A percentile compares a stretch with the other conserved stretches of the same genome.
Evolutionary conservation across 2,113 vertebrate genomes (phyloP).

Genomic region (Ranitomeya variabilis): DNA sequence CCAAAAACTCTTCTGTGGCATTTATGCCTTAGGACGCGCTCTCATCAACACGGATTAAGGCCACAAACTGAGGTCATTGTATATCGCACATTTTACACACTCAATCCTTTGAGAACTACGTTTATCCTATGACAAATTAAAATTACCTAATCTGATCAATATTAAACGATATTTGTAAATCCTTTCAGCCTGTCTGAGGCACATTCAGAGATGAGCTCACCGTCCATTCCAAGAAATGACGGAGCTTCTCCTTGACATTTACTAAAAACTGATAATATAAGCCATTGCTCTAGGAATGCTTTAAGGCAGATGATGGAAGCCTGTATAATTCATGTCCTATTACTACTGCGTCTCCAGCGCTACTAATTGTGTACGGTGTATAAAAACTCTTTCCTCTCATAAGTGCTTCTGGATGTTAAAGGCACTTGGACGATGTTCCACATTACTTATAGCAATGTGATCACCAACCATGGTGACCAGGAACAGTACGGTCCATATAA

Average conservation of each 20-base stretch:
- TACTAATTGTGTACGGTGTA: background rate
- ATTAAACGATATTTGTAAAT: background rate
- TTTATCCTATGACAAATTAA: background rate
- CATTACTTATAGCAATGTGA: constrained; percentile 1
- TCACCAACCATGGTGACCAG: background rate
- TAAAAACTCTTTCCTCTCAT: background rate
- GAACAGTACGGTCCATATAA: constrained; percentile 58
- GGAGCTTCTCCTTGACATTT: background rate
- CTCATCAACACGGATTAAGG: background rate
- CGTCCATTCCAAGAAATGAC: background rate
- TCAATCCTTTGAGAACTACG: background rate
- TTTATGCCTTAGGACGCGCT: background rate
- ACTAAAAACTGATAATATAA: background rate
- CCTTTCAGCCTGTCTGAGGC: background rate
- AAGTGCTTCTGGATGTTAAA: constrained; percentile 56
- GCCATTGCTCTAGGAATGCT: background rate
- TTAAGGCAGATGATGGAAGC: constrained; percentile 46
- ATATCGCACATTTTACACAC: background rate
- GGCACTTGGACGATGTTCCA: constrained; percentile 47
- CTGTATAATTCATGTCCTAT: constrained; percentile 15
- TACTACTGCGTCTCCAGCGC: background rate
- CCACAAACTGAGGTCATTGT: background rate
- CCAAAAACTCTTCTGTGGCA: background rate
- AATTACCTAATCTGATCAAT: too few species aligned
- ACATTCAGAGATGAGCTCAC: background rate